Conservation (phyloP, 1,140 invertebrate species). For the Aphis gossypii region DNA sequence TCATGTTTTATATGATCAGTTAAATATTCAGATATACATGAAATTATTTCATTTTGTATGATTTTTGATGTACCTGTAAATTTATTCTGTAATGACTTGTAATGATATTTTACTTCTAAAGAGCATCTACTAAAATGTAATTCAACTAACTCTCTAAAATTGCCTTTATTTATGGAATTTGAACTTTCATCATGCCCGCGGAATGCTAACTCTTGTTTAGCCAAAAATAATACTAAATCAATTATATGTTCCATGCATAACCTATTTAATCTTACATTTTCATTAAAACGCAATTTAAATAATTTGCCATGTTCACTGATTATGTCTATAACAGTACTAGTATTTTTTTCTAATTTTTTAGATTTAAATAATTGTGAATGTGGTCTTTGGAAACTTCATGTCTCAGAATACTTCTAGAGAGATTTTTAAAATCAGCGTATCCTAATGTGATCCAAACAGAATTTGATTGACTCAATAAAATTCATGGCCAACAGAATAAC, state of each 20-base stretch:
- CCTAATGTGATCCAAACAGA: background rate
- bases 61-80: conserved; percentile 39
- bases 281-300: background rate
- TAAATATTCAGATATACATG: too few species aligned
- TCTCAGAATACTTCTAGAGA: background rate
- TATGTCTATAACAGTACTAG: background rate
- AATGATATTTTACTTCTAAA: background rate
- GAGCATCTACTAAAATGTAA: background rate
- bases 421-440: conserved; percentile 12
- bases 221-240: background rate
- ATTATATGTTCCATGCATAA: background rate
- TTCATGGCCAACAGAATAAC: conserved; percentile 28
- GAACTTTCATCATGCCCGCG: background rate
- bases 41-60: too few species aligned
- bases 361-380: background rate
- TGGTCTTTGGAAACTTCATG: background rate
- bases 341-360: conserved; percentile 31
- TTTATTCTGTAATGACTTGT: background rate
- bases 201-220: conserved; percentile 41
- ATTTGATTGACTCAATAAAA: conserved; percentile 21
- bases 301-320: background rate
- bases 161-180: conserved; percentile 3
- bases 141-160: conserved; percentile 15
- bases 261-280: conserved; percentile 8
- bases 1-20: too few species aligned